Base-by-base conservation (phyloP, 1,140 invertebrate species). In the Drosophila nasuta region DNA sequence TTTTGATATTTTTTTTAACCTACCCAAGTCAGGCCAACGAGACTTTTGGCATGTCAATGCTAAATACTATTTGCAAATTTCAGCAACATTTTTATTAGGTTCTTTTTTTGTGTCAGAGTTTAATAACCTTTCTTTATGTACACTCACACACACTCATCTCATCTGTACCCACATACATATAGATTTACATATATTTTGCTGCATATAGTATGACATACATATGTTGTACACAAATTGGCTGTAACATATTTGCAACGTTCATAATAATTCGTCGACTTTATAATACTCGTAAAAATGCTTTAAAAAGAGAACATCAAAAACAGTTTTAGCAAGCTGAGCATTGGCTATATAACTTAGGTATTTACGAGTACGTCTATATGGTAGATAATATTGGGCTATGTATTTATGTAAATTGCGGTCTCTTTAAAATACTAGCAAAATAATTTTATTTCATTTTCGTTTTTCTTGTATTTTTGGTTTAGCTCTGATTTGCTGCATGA, bases 241-340 rank as follows among this genome's bases (percentile, higher is more conserved):
- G 69, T 76, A 76, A 76, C 45, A 65, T 60, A 52, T 76, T 59
- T 65, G 13, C 60, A 71, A 72, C 46, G 66, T 72, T 60, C 69
- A 76, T 76, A 66, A 75, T 71, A 71, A 71, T 71, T 75, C 41
- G 25, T 65, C 62, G 60, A 75, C 48, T 69, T 77, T 74, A 74
- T 66, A 63, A 74, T 68, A 77, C 65, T 75, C 69, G 49, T 77
- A 77, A 77, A 77, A 77, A 77, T 67, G 71, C 75, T 56, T 74
- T 77, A 65, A 76, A 76, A 76, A 66, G 63, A 77, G 69, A 65
- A 75, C 75, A 77, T 77, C 71, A 74, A 77, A 64, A 68, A 74
- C 57, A 63, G 69, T 77, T 74, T 75, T 65, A 20, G 62, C 62
- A 77, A 77, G 75, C 75, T 66, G 76, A 71, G 74, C 74, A 64